A percentile compares a stretch with the other conserved stretches of the same genome.
These are phyloP conservation scores for Caenorhabditis becei DNA, from an alignment of 2,888 invertebrate genomes.

Conservation along the genomic window DNA sequence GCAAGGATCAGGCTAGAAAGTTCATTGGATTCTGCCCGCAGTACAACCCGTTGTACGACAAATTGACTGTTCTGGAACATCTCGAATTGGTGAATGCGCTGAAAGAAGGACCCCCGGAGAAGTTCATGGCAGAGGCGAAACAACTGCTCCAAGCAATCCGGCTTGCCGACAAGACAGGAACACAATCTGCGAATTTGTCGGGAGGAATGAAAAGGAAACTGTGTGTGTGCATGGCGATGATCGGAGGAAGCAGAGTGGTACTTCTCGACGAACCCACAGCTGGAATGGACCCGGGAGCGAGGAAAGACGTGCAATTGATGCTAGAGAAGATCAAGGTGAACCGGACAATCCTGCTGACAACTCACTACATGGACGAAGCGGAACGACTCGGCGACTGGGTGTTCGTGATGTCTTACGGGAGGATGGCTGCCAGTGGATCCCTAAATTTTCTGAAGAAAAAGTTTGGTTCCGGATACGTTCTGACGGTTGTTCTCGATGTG, in stretches of 20 bases:
- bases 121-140: slow-evolving; percentile 21
- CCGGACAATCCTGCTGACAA: slow-evolving; percentile 77
- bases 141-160: slow-evolving; percentile 15
- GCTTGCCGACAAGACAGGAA: slow-evolving; percentile 15
- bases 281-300: slow-evolving; percentile 71
- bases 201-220: slow-evolving; percentile 78
- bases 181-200: slow-evolving; percentile 58
- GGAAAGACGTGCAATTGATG: slow-evolving; percentile 69
- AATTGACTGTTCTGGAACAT: slow-evolving; percentile 74
- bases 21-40: slow-evolving; percentile 57
- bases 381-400: slow-evolving; percentile 79
- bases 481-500: slow-evolving; percentile 67
- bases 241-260: slow-evolving; percentile 70
- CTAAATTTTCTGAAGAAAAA: slow-evolving; percentile 73
- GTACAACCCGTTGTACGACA: slow-evolving; percentile 72
- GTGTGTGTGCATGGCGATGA: slow-evolving; percentile 75
- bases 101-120: slow-evolving; percentile 16
- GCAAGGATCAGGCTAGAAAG: slow-evolving; percentile 5
- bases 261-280: slow-evolving; percentile 77
- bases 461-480: slow-evolving; percentile 77
- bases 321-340: slow-evolving; percentile 44
- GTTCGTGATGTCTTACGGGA: slow-evolving; percentile 77
- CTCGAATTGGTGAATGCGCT: slow-evolving; percentile 28
- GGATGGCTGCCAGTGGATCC: slow-evolving; percentile 72
- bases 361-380: slow-evolving; percentile 81